A percentile compares a stretch with the other conserved stretches of the same genome.
phyloP scores from a whole-genome alignment of 2,113 vertebrate genomes.

The Hyperoodon ampullatus region DNA sequence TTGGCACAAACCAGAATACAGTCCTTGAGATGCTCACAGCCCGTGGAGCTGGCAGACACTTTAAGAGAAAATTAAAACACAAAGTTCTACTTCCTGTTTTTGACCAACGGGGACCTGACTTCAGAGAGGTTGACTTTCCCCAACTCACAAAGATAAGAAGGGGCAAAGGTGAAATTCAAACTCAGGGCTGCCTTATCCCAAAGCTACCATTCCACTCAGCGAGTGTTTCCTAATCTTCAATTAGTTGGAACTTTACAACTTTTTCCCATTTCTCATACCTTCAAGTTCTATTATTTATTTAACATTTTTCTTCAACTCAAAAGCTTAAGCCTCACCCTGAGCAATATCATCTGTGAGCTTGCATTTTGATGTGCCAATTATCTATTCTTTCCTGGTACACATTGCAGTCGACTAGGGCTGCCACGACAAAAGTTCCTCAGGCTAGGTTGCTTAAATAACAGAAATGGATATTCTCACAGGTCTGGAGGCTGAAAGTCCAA shows the following conservation, averaged over 20 bases:
- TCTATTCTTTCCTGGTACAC: background rate
- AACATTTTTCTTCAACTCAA: conserved; percentile 8
- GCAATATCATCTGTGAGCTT: background rate
- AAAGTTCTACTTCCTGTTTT: background rate
- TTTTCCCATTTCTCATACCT: background rate
- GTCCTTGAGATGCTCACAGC: background rate
- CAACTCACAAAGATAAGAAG: background rate
- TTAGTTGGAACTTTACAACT: background rate
- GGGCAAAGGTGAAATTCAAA: background rate
- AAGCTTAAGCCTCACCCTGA: background rate
- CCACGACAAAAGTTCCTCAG: background rate
- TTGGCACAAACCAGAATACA: background rate
- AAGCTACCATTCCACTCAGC: background rate
- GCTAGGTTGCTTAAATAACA: background rate
- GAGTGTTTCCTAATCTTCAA: background rate
- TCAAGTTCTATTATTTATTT: background rate
- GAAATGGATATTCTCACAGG: background rate
- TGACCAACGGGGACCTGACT: background rate
- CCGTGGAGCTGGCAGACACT: background rate
- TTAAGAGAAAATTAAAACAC: background rate
- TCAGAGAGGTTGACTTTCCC: background rate
- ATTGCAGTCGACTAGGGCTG: background rate
- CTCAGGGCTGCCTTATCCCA: background rate
- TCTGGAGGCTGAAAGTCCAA: background rate
- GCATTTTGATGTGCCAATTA: background rate